phyloP scores from a whole-genome alignment of 1,140 invertebrate species.

The Sminthurides bifidus region DNA sequence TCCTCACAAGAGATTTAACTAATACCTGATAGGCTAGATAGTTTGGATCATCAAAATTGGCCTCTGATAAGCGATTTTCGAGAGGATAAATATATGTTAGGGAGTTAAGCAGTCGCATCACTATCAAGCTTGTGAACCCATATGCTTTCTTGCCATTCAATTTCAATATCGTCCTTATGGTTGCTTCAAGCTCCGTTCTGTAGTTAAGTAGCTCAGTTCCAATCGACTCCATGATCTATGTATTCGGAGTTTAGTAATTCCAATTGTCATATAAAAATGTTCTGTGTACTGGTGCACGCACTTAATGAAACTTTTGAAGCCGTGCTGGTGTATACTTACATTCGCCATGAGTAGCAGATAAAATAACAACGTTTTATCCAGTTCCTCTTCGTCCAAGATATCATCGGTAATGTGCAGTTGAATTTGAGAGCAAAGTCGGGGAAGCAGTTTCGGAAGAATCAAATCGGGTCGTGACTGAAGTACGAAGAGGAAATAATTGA shows the following conservation, averaged over 20 bases:
- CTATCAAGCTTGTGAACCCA: constrained; percentile 29
- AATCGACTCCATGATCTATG: constrained; percentile 22
- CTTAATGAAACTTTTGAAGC: neutral
- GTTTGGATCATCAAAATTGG: constrained; percentile 51
- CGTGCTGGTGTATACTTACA: constrained; percentile 40
- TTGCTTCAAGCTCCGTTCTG: constrained; percentile 14
- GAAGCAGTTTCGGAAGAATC: constrained; percentile 58
- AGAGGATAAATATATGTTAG: constrained; percentile 48
- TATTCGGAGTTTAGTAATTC: neutral
- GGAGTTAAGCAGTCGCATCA: constrained; percentile 44
- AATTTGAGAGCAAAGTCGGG: constrained; percentile 52
- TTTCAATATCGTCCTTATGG: constrained; percentile 53
- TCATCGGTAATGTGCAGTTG: constrained; percentile 46
- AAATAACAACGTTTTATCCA: constrained; percentile 68
- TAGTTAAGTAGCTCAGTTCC: constrained; percentile 25
- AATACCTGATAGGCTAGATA: constrained; percentile 54
- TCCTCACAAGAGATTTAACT: constrained; percentile 9
- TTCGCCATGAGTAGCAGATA: constrained; percentile 61
- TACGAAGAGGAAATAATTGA: constrained; percentile 25
- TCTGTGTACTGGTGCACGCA: neutral
- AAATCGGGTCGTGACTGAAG: constrained; percentile 45
- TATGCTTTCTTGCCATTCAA: constrained; percentile 85
- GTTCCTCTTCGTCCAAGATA: constrained; percentile 53
- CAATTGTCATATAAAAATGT: neutral
- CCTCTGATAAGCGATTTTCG: constrained; percentile 50